Conservation (phyloP, 2,113 vertebrate species). For the Stomatorhinus ivindoensis region DNA sequence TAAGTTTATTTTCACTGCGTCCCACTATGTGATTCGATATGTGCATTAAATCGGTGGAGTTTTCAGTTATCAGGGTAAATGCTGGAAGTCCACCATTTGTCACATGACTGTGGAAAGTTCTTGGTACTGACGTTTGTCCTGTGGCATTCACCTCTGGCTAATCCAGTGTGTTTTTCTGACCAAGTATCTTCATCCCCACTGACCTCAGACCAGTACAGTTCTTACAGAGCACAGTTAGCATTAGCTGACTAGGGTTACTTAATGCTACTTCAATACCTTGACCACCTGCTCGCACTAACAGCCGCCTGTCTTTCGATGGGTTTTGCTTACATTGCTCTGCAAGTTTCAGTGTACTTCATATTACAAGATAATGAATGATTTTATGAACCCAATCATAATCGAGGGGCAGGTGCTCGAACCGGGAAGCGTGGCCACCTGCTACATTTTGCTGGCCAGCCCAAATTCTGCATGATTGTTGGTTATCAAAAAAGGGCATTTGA, state of each 20-base stretch:
- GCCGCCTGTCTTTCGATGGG: background rate
- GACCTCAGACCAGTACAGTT: too few species aligned
- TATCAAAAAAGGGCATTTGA: background rate
- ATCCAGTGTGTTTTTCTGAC: background rate
- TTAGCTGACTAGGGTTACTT: background rate
- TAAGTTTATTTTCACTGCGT: too few species aligned
- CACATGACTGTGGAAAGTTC: background rate
- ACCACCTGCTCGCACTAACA: background rate
- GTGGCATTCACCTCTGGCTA: background rate
- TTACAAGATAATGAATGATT: background rate
- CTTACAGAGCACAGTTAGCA: background rate
- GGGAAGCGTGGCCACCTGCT: too few species aligned
- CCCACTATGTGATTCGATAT: background rate
- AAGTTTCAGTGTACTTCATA: background rate
- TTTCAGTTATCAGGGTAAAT: background rate
- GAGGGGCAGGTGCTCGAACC: too few species aligned
- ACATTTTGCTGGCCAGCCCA: background rate
- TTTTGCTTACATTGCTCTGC: background rate
- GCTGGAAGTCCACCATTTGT: background rate
- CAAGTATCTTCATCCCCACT: too few species aligned
- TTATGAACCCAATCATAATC: too few species aligned
- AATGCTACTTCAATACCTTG: background rate
- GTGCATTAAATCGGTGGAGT: background rate
- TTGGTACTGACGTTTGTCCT: too few species aligned
- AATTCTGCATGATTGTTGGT: background rate